These are phyloP conservation scores for Reticulitermes speratus DNA, from an alignment of 1,140 invertebrate species.

Conservation along the genomic window DNA sequence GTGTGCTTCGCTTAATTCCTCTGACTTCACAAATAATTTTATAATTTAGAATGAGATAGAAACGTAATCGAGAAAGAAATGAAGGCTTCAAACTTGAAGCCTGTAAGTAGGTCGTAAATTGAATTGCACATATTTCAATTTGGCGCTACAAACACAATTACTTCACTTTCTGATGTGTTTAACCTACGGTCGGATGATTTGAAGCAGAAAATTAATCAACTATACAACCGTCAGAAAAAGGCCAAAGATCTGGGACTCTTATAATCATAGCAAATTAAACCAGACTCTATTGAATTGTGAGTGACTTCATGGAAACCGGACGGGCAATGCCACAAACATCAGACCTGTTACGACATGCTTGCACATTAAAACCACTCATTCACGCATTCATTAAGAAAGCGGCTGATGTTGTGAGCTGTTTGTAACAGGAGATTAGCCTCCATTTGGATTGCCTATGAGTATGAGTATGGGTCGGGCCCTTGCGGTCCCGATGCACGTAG, in stretches of 20 bases:
- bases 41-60: neutral
- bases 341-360: neutral
- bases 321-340: neutral
- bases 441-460: too few relatives aligned
- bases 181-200: neutral
- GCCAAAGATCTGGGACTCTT: neutral
- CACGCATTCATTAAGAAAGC: neutral
- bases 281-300: neutral
- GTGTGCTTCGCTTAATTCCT: too few relatives aligned
- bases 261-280: neutral
- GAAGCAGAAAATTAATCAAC: neutral
- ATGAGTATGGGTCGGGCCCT: too few relatives aligned
- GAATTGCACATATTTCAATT: neutral
- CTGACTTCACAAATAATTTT: too few relatives aligned
- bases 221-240: neutral
- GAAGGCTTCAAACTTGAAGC: neutral
- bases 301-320: neutral
- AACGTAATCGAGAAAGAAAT: neutral
- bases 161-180: conserved; percentile 1
- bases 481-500: too few relatives aligned
- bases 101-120: neutral
- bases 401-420: neutral
- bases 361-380: neutral
- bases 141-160: neutral
- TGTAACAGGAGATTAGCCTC: too few relatives aligned